phyloP scores from a whole-genome alignment of 2,797 vertebrate species.

The Acanthurus lineatus region DNA sequence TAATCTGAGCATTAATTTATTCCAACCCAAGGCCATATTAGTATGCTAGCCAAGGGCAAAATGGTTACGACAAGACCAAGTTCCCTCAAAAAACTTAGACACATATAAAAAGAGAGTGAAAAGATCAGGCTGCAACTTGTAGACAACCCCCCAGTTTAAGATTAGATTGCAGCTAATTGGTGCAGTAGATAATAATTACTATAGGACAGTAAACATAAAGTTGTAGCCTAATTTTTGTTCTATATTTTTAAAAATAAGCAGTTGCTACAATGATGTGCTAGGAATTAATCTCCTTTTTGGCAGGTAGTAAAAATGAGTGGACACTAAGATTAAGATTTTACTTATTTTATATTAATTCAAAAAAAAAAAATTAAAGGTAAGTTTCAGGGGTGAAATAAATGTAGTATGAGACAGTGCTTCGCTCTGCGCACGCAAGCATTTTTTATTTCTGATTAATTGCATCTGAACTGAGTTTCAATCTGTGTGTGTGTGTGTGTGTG shows the following conservation, averaged over 20 bases:
- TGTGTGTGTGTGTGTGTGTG: slow-evolving; percentile 5
- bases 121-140: slow-evolving; percentile 71
- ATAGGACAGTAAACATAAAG: slow-evolving; percentile 7
- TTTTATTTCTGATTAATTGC: slow-evolving; percentile 74
- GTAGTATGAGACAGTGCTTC: slow-evolving; percentile 35
- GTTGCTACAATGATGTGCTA: slow-evolving; percentile 7
- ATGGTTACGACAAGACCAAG: slow-evolving; percentile 83
- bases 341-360: slow-evolving; percentile 28
- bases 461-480: slow-evolving; percentile 53
- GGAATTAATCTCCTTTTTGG: not conserved
- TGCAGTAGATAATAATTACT: slow-evolving; percentile 19
- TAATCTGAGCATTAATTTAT: slow-evolving; percentile 87
- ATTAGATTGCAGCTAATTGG: slow-evolving; percentile 26
- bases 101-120: slow-evolving; percentile 71
- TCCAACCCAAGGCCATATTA: slow-evolving; percentile 87
- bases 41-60: slow-evolving; percentile 86
- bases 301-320: slow-evolving; percentile 42
- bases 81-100: slow-evolving; percentile 78
- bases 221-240: not conserved
- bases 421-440: slow-evolving; percentile 50
- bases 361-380: slow-evolving; percentile 38
- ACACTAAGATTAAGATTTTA: slow-evolving; percentile 3
- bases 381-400: slow-evolving; percentile 59
- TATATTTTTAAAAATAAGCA: not conserved
- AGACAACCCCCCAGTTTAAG: slow-evolving; percentile 49